Evolutionary conservation across 2,797 vertebrate genomes (phyloP).

Genomic region (Gymnopithys bicolor): DNA sequence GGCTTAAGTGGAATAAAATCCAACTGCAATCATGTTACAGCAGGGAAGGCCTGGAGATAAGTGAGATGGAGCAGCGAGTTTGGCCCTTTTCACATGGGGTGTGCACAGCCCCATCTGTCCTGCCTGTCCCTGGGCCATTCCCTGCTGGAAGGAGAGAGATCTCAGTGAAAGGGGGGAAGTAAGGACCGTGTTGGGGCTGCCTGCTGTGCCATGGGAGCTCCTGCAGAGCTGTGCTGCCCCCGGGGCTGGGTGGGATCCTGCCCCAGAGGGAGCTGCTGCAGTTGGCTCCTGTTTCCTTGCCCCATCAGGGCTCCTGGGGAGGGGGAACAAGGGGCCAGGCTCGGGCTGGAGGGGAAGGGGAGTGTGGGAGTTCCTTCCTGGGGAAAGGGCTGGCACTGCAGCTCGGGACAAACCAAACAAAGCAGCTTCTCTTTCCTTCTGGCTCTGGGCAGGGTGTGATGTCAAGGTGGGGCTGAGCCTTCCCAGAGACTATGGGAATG

Average conservation of each 20-base stretch:
- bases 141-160: not conserved
- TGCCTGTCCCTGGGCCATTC: not conserved
- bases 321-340: not conserved
- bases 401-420: not conserved
- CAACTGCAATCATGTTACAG: not conserved
- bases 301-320: not conserved
- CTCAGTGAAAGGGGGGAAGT: not conserved
- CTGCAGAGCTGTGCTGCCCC: not conserved
- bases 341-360: not conserved
- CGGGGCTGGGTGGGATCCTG: not conserved
- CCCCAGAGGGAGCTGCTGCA: not conserved
- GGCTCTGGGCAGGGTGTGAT: not conserved
- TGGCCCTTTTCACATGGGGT: rapidly evolving
- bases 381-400: conserved; percentile 3
- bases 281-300: rapidly evolving
- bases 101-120: not conserved
- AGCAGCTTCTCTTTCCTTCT: conserved; percentile 23
- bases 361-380: conserved; percentile 41
- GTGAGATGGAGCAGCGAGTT: not conserved
- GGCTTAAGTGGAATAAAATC: not conserved
- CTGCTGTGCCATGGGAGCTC: not conserved
- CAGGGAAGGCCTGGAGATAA: not conserved
- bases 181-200: not conserved
- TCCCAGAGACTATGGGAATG: not conserved
- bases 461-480: not conserved